These are phyloP conservation scores for Conops quadrifasciatus DNA, from an alignment of 2,888 invertebrate species.

Conservation along the genomic window DNA sequence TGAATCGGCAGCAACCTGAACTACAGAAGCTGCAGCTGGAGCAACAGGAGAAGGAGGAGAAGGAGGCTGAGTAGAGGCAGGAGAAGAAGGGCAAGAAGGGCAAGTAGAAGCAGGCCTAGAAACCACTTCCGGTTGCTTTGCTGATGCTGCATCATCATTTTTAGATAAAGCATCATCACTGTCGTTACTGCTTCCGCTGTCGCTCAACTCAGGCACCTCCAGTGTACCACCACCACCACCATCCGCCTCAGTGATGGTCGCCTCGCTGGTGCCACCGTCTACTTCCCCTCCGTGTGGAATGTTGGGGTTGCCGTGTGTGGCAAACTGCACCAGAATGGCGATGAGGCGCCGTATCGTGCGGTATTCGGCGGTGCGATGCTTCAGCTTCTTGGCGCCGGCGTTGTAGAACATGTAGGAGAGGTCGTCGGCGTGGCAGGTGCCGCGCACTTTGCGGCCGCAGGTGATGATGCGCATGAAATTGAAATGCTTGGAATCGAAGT, in stretches of 20 bases:
- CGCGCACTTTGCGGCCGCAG: constrained; percentile 61
- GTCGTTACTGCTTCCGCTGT: not conserved
- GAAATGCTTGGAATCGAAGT: constrained; percentile 63
- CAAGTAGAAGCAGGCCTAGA: constrained; percentile 2
- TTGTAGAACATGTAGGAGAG: constrained; percentile 63
- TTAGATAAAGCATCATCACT: constrained; percentile 6
- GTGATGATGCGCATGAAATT: constrained; percentile 62
- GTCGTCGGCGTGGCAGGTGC: constrained; percentile 64
- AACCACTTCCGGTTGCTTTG: constrained; percentile 20
- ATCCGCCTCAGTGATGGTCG: not conserved
- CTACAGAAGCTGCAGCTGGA: constrained; percentile 16
- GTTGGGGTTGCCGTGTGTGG: constrained; percentile 60
- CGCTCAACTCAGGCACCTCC: not conserved
- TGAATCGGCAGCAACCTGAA: not conserved
- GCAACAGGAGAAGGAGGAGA: not conserved
- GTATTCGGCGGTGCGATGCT: constrained; percentile 58
- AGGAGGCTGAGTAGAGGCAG: not conserved
- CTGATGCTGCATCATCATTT: not conserved
- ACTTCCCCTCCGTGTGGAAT: constrained; percentile 42
- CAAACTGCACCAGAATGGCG: constrained; percentile 59
- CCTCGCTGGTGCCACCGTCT: constrained; percentile 25
- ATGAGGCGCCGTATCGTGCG: constrained; percentile 61
- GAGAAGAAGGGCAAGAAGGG: not conserved
- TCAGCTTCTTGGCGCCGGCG: constrained; percentile 58
- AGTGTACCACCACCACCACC: not conserved